Evolutionary conservation across 2,113 vertebrate genomes (phyloP).

Genomic region (Halcyon senegalensis): DNA sequence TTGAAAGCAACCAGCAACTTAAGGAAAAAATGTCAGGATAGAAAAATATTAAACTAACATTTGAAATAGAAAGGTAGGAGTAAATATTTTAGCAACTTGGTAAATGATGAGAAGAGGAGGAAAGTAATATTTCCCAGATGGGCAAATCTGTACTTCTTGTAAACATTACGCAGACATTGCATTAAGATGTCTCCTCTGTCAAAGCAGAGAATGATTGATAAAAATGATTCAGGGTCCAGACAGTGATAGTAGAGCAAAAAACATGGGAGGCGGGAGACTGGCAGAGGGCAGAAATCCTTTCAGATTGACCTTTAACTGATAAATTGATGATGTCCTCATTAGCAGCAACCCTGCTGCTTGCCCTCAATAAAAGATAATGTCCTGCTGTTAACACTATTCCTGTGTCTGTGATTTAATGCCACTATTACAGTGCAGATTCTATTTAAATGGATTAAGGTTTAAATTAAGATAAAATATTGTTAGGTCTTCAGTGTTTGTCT

Average conservation of each 20-base stretch:
- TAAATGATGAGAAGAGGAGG: background rate
- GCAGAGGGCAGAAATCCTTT: conserved; percentile 65
- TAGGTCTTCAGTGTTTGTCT: conserved; percentile 22
- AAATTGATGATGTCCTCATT: conserved; percentile 80
- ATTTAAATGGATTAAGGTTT: conserved; percentile 69
- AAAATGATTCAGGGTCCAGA: conserved; percentile 2
- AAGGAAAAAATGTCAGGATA: background rate
- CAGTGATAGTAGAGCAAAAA: conserved; percentile 11
- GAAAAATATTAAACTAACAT: background rate
- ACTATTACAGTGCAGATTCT: conserved; percentile 70
- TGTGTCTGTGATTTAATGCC: conserved; percentile 72
- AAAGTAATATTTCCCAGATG: background rate
- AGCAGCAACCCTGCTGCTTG: conserved; percentile 77
- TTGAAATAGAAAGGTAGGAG: background rate
- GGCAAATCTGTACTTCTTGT: background rate
- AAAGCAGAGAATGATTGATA: background rate
- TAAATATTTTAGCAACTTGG: background rate
- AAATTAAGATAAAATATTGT: conserved; percentile 71
- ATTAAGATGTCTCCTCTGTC: conserved; percentile 24
- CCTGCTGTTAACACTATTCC: conserved; percentile 74
- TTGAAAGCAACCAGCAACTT: background rate
- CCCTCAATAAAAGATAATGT: conserved; percentile 80
- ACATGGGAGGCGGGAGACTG: background rate
- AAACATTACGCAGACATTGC: background rate
- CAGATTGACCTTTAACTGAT: conserved; percentile 78